Conservation (phyloP, 2,888 invertebrate genomes). For the Aporophyla nigra region DNA sequence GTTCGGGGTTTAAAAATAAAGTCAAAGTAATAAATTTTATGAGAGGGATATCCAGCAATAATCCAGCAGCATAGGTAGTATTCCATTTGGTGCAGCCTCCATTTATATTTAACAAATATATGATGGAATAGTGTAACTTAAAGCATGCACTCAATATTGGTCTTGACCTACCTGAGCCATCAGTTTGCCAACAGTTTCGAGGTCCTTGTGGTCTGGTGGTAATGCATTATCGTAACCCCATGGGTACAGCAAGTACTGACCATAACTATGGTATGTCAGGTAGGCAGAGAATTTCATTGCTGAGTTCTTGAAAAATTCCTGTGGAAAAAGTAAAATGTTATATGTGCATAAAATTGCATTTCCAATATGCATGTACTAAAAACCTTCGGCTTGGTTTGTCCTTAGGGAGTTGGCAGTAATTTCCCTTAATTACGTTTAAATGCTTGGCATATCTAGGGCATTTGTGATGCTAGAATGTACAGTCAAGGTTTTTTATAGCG, state of each 20-base stretch:
- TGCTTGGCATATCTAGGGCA: constrained; percentile 20
- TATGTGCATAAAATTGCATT: constrained; percentile 13
- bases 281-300: constrained; percentile 92
- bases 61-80: no score
- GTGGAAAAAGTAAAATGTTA: constrained; percentile 62
- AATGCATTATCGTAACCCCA: constrained; percentile 95
- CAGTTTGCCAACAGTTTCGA: constrained; percentile 93
- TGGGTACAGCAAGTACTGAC: constrained; percentile 96
- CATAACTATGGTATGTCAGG: constrained; percentile 96
- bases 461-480: constrained; percentile 21
- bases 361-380: neutral
- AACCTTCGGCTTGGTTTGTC: neutral
- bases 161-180: constrained; percentile 91
- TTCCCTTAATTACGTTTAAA: constrained; percentile 9
- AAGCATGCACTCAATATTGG: neutral
- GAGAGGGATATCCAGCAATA: neutral
- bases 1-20: neutral
- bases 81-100: neutral
- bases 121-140: neutral
- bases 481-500: constrained; percentile 4
- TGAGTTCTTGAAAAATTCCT: constrained; percentile 88
- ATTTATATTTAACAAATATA: neutral
- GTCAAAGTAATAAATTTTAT: neutral
- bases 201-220: constrained; percentile 93
- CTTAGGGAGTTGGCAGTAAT: constrained; percentile 5